These are phyloP conservation scores for Saccostrea echinata DNA, from an alignment of 1,140 invertebrate species.

Conservation along the genomic window DNA sequence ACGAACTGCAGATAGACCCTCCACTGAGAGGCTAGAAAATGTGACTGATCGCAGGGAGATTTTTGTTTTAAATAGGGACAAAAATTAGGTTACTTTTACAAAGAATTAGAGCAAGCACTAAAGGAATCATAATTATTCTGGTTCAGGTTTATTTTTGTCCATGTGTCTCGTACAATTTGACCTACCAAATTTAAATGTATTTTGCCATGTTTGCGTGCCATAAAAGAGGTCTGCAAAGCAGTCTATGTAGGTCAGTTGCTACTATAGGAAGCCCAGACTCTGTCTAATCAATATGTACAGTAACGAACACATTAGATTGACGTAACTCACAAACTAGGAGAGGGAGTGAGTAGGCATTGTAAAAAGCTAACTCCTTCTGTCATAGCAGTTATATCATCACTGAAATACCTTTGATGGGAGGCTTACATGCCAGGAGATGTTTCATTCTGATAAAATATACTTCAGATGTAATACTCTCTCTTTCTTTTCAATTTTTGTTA, in stretches of 20 bases:
- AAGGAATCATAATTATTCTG: neutral
- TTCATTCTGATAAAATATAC: too few relatives aligned
- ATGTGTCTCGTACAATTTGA: neutral
- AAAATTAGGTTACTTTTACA: neutral
- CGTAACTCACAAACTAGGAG: too few relatives aligned
- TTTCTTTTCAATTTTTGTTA: too few relatives aligned
- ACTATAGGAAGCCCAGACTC: neutral
- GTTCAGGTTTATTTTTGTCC: too few relatives aligned
- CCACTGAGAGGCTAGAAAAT: neutral
- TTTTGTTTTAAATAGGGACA: neutral
- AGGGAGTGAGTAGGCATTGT: too few relatives aligned
- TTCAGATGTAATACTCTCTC: too few relatives aligned
- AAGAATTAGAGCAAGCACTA: neutral
- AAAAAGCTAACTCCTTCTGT: too few relatives aligned
- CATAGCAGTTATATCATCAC: too few relatives aligned
- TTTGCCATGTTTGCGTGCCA: neutral
- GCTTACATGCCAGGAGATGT: too few relatives aligned
- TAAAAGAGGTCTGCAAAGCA: neutral
- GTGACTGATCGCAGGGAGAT: neutral
- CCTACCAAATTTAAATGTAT: neutral
- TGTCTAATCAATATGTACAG: neutral
- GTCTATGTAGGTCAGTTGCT: neutral
- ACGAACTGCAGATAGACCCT: neutral
- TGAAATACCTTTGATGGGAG: too few relatives aligned
- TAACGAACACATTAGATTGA: too few relatives aligned